phyloP scores from a whole-genome alignment of 2,113 vertebrate genomes.

The Siniperca knerii region DNA sequence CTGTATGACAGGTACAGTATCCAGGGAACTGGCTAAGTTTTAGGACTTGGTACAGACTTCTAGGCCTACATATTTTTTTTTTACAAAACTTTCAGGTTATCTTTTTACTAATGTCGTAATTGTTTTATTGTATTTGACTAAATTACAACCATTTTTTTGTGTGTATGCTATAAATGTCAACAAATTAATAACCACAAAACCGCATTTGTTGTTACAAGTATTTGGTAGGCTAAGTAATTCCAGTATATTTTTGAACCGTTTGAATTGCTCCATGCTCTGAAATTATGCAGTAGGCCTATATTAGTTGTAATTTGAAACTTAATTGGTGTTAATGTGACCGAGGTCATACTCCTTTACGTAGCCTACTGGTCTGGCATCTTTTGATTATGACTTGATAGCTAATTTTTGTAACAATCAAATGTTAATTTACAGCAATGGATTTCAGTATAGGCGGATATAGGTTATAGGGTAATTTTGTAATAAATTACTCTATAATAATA shows the following conservation, averaged over 20 bases:
- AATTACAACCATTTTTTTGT: background rate
- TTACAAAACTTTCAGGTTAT: background rate
- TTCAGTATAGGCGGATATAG: background rate
- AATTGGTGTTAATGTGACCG: background rate
- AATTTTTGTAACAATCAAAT: background rate
- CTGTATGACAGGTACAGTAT: conserved; percentile 46
- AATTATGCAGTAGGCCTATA: background rate
- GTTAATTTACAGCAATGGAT: background rate
- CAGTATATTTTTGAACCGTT: background rate
- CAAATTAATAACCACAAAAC: background rate
- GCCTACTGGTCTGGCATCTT: background rate
- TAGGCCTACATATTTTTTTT: background rate
- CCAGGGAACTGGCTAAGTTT: background rate
- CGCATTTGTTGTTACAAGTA: background rate
- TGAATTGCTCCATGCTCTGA: background rate
- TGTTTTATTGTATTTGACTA: background rate
- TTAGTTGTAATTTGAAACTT: background rate
- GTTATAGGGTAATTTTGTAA: background rate
- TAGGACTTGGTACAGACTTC: background rate
- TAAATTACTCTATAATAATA: background rate
- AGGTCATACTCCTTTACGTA: background rate
- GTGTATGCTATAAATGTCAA: background rate
- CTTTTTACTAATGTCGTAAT: background rate
- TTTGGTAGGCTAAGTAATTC: background rate
- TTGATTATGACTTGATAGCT: background rate